Base-by-base conservation (phyloP, 1,140 invertebrate species). In the Euura saliciscinereae region DNA sequence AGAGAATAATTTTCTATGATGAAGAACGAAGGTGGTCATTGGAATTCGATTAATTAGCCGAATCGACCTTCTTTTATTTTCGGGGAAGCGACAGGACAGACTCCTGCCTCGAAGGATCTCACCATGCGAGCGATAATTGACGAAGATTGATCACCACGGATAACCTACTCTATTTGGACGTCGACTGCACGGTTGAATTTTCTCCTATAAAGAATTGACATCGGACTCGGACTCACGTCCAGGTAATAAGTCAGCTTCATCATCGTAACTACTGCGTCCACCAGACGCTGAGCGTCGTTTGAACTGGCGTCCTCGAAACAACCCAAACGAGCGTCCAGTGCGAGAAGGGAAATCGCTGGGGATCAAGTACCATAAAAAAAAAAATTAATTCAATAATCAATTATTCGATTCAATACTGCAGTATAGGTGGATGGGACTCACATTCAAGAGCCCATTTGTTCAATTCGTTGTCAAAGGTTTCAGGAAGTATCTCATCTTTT, bases 271-370 rank as follows among this genome's bases (percentile, higher is more conserved):
- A 59, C 51, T 5, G 51, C 51, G 8, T 59, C 51, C 6, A 59
- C 51, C 8, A 59, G 51, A 6, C 51, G 51, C 11, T 71, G 46
- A 51, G 92, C 91, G 79, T 90, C 85, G 64, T 95, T 95, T 0
- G 93, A 91, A 77, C 94, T 92, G 2, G 88, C 89, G 76, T 87
- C 84, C 70, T 89, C 76, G 68, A 92, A 80, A 78, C 92, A 92
- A 28, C 90, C 91, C 10, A 95, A 82, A 10, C 92, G 86, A 10
- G 88, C 88, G 51, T 94, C 92, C 51, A 95, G 83, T 2, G 92
- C 92, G 2, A 95, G 89, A 5, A 90, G 81, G 0, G 88, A 90
- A 4, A 94, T 91, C 0, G 91, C 88, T 90, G 78, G 10, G 81
- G 8, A 28, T 10, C 0, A n/a, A 11, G 51, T 8, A 59, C 8